Evolutionary conservation across 2,113 vertebrate species (phyloP), one percentile per base, ranked within the genome.

Genomic region (Lepus americanus): DNA sequence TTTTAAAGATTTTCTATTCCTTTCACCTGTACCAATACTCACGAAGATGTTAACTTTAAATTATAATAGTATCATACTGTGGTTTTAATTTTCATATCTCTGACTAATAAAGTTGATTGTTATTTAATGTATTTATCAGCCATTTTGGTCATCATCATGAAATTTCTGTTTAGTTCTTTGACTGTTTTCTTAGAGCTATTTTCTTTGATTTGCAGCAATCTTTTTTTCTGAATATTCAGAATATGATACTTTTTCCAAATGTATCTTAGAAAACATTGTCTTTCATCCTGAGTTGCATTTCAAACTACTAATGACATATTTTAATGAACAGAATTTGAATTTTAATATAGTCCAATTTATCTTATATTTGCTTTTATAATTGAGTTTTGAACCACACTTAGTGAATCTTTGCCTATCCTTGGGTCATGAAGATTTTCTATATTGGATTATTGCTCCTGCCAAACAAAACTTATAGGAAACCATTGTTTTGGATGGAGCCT

Each of bases 31-130:
- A 67, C 13, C 16, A 23, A 51, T 11, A 31, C 11, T 69, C 39
- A 92, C 80, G 9, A n/a, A 82, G 23, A 39, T 83, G 11, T 22
- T 87, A 61, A 82, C 73, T 93, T 83, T 87, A 94, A 89, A 74
- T 27, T 74, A 66, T 36, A 67, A 79, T 29, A 7, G 3, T 55
- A 80, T 2, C 2, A 72, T 25, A 14, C 39, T 55, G 5, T 51
- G 13, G 6, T 79, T 85, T 79, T 51, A 64, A 72, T 80, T 86
- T 90, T 5, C 23, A 6, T 49, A 7, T 61, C 33, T 61, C 36
- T 29, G 44, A 63, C 5, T 61, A 78, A 78, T 59, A 6, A 63
- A 63, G 7, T 64, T 51, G 29, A 63, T 44, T 20, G 79, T 79
- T 61, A 80, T 53, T 31, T 87, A 17, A 53, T 72, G 39, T 20